A percentile compares a stretch with the other conserved stretches of the same genome.
phyloP scores from a whole-genome alignment of 2,888 invertebrate species.

The Vanessa cardui region DNA sequence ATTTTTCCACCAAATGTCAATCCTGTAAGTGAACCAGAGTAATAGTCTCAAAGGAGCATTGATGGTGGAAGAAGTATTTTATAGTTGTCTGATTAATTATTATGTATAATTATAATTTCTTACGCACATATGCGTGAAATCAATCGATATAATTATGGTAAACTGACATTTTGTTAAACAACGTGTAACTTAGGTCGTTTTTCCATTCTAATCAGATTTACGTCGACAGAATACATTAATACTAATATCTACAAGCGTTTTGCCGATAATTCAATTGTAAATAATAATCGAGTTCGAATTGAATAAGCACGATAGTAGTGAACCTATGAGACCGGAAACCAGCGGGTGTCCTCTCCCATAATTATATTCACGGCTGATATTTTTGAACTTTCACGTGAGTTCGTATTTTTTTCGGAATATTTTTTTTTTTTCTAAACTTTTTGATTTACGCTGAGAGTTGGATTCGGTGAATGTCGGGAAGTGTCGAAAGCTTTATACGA shows the following conservation, averaged over 20 bases:
- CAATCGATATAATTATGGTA: background rate
- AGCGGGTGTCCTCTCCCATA: slow-evolving; percentile 78
- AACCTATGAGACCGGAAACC: slow-evolving; percentile 68
- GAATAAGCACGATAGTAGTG: slow-evolving; percentile 57
- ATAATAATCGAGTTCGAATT: slow-evolving; percentile 38
- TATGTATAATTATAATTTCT: no score
- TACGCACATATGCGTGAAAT: no score
- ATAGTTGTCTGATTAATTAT: no score
- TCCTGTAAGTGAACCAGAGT: no score
- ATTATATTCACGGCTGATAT: slow-evolving; percentile 80
- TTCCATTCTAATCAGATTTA: background rate
- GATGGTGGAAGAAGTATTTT: no score
- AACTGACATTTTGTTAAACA: slow-evolving; percentile 1
- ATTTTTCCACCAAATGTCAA: no score
- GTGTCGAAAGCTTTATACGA: slow-evolving; percentile 78
- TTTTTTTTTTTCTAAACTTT: slow-evolving; percentile 71
- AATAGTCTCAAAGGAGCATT: no score
- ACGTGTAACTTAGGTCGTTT: background rate
- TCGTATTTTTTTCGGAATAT: slow-evolving; percentile 67
- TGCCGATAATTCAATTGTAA: no score
- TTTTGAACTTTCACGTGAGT: slow-evolving; percentile 80
- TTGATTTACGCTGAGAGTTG: slow-evolving; percentile 77
- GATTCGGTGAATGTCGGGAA: slow-evolving; percentile 67
- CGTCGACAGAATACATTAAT: background rate
- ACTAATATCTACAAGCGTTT: slow-evolving; percentile 2